phyloP scores from a whole-genome alignment of 1,140 invertebrate genomes.

The Drosophila mauritiana region DNA sequence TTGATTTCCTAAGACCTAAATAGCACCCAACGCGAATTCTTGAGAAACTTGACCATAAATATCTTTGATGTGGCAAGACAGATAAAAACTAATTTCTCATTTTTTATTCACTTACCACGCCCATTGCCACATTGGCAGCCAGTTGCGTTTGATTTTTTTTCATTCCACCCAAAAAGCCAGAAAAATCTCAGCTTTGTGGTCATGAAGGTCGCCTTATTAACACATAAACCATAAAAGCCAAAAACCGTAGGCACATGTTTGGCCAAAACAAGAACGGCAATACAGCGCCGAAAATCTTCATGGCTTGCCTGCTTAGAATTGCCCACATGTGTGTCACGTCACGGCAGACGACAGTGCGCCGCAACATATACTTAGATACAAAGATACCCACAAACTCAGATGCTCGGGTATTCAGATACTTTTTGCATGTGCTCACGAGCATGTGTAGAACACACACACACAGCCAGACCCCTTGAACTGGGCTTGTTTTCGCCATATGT shows the following conservation, averaged over 20 bases:
- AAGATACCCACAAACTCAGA: slow-evolving; percentile 10
- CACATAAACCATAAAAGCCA: slow-evolving; percentile 81
- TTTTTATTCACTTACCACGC: slow-evolving; percentile 48
- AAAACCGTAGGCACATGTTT: slow-evolving; percentile 78
- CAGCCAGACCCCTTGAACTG: slow-evolving; percentile 41
- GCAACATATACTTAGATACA: slow-evolving; percentile 48
- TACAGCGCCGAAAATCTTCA: slow-evolving; percentile 32
- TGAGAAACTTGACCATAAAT: slow-evolving; percentile 31
- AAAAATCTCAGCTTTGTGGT: slow-evolving; percentile 58
- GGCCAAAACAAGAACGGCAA: slow-evolving; percentile 58
- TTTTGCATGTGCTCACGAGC: slow-evolving; percentile 61
- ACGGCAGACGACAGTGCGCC: slow-evolving; percentile 73
- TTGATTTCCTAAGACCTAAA: too few relatives aligned
- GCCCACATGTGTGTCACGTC: slow-evolving; percentile 81
- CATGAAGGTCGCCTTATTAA: slow-evolving; percentile 79
- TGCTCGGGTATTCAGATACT: slow-evolving; percentile 63
- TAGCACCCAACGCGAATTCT: neutral
- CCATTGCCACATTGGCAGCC: slow-evolving; percentile 32
- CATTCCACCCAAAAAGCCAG: slow-evolving; percentile 10
- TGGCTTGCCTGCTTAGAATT: slow-evolving; percentile 70
- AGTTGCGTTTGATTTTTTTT: slow-evolving; percentile 14
- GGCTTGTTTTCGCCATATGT: slow-evolving; percentile 81
- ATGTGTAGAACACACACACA: slow-evolving; percentile 57
- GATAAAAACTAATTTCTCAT: slow-evolving; percentile 33
- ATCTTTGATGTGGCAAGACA: slow-evolving; percentile 39